phyloP scores from a whole-genome alignment of 2,888 invertebrate species.

The Himalopsyche kuldschensis region DNA sequence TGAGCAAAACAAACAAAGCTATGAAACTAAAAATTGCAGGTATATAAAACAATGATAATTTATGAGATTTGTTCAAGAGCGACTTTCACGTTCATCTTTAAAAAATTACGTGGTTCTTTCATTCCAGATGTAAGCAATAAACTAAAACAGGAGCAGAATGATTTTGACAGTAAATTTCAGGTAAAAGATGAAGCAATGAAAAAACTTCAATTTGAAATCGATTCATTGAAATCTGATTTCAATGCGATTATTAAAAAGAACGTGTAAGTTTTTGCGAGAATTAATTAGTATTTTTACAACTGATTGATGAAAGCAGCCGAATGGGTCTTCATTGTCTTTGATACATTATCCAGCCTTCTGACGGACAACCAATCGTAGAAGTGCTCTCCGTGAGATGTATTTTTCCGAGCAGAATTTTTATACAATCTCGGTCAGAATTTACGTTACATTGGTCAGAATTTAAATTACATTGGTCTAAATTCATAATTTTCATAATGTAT shows the following conservation, averaged over 20 bases:
- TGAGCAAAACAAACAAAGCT: conserved; percentile 52
- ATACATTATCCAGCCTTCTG: background rate
- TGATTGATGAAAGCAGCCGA: no score
- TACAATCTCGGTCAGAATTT: no score
- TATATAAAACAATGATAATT: conserved; percentile 37
- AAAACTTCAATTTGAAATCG: conserved; percentile 45
- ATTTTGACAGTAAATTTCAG: conserved; percentile 45
- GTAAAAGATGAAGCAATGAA: conserved; percentile 46
- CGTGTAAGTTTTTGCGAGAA: conserved; percentile 27
- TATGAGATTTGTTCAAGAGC: no score
- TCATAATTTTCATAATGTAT: no score
- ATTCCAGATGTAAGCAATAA: conserved; percentile 44
- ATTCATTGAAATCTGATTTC: conserved; percentile 42
- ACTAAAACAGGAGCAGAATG: conserved; percentile 47
- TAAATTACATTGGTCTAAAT: no score
- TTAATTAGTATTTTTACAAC: no score
- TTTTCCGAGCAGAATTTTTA: no score
- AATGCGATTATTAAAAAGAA: conserved; percentile 40
- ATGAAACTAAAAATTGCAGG: conserved; percentile 51
- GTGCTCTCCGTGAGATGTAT: background rate
- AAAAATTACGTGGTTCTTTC: background rate
- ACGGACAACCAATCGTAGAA: background rate
- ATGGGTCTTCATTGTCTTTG: background rate
- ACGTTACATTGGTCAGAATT: no score
- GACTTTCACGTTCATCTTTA: no score